A percentile compares a stretch with the other conserved stretches of the same genome.
Evolutionary conservation across 2,797 vertebrate species (phyloP).

Genomic region (Cichlasoma orientale): DNA sequence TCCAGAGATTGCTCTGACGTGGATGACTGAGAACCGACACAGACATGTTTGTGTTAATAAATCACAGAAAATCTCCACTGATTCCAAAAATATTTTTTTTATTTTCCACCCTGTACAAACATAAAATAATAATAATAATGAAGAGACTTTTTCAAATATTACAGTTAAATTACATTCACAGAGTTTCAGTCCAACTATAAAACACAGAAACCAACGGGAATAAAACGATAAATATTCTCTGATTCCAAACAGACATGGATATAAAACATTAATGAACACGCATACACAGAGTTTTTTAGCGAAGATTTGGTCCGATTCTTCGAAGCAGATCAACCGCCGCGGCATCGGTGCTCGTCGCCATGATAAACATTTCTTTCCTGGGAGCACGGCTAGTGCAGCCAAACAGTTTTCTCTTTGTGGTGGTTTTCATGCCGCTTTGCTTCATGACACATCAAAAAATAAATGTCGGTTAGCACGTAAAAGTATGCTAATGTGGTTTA

Average conservation of each 20-base stretch:
- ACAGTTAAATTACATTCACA: constrained; percentile 56
- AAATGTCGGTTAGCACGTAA: too few species aligned
- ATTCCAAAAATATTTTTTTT: constrained; percentile 66
- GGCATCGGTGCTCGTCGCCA: neutral
- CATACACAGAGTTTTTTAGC: neutral
- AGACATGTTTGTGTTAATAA: too few species aligned
- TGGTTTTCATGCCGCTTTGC: too few species aligned
- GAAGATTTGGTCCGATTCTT: neutral
- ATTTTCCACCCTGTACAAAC: constrained; percentile 38
- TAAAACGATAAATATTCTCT: constrained; percentile 55
- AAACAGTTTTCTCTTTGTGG: neutral
- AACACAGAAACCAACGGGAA: constrained; percentile 38
- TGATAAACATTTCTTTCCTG: neutral
- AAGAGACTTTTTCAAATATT: constrained; percentile 30
- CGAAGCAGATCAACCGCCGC: accelerated
- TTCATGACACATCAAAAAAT: too few species aligned
- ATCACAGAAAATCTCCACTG: neutral
- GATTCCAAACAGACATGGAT: constrained; percentile 24
- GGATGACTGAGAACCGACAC: too few species aligned
- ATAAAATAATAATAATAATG: constrained; percentile 21
- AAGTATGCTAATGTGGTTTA: neutral
- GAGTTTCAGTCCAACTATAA: constrained; percentile 31
- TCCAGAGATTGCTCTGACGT: too few species aligned
- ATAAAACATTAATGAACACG: constrained; percentile 52
- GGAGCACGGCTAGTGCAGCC: neutral